Evolutionary conservation across 2,797 vertebrate genomes (phyloP).

Genomic region (Dryobates pubescens): DNA sequence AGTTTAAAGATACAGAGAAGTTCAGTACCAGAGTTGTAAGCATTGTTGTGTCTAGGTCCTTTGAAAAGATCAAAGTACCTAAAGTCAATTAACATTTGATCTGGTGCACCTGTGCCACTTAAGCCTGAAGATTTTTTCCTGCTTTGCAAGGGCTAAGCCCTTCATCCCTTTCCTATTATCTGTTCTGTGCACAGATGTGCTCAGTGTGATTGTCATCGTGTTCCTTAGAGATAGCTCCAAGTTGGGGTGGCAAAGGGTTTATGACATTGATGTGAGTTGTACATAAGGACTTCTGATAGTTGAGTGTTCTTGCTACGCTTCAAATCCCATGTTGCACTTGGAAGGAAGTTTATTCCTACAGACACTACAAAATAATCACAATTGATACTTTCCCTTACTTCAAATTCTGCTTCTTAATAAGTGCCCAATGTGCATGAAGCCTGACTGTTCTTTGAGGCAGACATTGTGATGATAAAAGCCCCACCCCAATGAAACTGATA

Average conservation of each 20-base stretch:
- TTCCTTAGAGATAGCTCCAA: conserved; percentile 1
- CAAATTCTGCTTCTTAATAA: background rate
- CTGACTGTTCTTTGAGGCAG: background rate
- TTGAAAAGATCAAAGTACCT: background rate
- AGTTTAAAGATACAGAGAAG: background rate
- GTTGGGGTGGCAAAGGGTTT: background rate
- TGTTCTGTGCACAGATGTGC: background rate
- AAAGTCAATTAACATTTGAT: conserved; percentile 5
- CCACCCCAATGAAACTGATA: background rate
- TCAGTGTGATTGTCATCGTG: background rate
- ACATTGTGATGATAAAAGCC: background rate
- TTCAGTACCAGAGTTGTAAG: background rate
- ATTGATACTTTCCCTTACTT: background rate
- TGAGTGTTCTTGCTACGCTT: background rate
- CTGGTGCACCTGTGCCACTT: background rate
- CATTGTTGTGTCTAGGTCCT: background rate
- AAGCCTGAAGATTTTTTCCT: background rate
- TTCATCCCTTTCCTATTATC: conserved; percentile 33
- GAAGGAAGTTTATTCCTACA: background rate
- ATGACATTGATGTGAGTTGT: conserved; percentile 35
- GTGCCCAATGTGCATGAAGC: background rate
- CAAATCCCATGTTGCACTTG: background rate
- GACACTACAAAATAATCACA: background rate
- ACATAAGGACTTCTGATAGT: background rate
- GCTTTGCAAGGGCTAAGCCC: background rate